These are phyloP conservation scores for Myotis pilosus DNA, from an alignment of 2,797 vertebrate genomes.

Conservation along the genomic window DNA sequence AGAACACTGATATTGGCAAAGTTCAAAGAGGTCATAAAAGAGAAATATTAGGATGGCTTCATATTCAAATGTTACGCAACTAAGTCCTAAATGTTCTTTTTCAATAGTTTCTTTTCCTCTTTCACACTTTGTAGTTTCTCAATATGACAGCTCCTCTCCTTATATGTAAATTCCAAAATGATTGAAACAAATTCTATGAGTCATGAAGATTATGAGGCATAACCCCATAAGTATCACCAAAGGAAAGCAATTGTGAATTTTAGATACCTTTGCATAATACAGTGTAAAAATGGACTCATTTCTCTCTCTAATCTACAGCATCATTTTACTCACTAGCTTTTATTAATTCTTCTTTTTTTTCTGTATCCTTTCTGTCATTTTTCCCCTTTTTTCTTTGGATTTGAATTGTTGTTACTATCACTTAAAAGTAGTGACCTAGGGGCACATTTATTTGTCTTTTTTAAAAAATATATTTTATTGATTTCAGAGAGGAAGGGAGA, in stretches of 20 bases:
- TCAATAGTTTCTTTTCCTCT: background rate
- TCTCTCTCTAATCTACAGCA: background rate
- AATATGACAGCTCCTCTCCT: background rate
- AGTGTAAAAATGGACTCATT: background rate
- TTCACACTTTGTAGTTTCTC: background rate
- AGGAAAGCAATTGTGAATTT: conserved; percentile 9
- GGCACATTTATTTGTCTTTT: background rate
- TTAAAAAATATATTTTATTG: too few species aligned
- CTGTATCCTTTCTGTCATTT: background rate
- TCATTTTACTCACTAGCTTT: conserved; percentile 4
- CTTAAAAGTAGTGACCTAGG: background rate
- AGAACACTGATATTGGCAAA: background rate
- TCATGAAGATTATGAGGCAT: background rate
- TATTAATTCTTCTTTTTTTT: conserved; percentile 11
- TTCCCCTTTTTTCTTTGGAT: background rate
- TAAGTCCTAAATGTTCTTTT: background rate
- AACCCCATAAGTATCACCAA: background rate
- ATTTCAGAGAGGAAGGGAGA: too few species aligned
- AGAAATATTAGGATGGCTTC: background rate
- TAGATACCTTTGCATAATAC: background rate
- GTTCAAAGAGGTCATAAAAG: background rate
- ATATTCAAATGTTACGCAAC: background rate
- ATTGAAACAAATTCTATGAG: background rate
- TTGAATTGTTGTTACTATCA: background rate
- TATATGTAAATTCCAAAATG: background rate